Base-by-base conservation (phyloP, 2,888 invertebrate species). In the Monoplex corrugatus region DNA sequence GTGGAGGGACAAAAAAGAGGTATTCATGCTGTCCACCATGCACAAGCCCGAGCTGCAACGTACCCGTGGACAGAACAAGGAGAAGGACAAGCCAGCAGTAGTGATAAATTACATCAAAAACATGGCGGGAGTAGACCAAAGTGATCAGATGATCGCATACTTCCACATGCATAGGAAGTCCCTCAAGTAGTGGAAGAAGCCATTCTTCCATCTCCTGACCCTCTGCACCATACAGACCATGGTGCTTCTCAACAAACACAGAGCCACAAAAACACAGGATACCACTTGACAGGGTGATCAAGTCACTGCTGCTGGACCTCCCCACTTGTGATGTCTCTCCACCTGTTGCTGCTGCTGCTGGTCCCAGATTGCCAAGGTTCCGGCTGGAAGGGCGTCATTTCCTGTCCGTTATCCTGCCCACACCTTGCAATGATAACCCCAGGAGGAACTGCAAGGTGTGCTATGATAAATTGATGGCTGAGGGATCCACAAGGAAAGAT, bases 161-260 rank as follows among this genome's bases (percentile, higher is more conserved):
- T 19, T 32, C 28, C 88, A 88, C 2, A 32, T 88, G 38, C 82
- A 90, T 45, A 28, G 89, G 35, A 88, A 87, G 57, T 86, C 90
- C n/a, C 28, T 90, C 83, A 88, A 86, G 38, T 90, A 88, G 90
- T 88, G 86, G 88, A 86, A 89, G 38, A 89, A 89, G 68, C 83
- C 75, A 78, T 75, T 78, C 38, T 38, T 40, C 38, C 38, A 35
- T 38, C 32, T 75, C 13, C 75, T 38, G 75, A 35, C 75, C 19
- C 75, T 35, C 13, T 75, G 75, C 35, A 35, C 35, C 40, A 35
- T 35, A 32, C 75, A 75, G 75, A 13, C 38, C 75, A 35, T 75
- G 16, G 13, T 38, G 13, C 19, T 75, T 16, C 75, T 75, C 75
- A 75, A 75, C 75, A 75, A 38, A 3, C 38, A 35, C 75, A 75